A percentile compares a stretch with the other conserved stretches of the same genome.
phyloP scores from a whole-genome alignment of 2,888 invertebrate genomes.

The Ormyrus nitidulus region DNA sequence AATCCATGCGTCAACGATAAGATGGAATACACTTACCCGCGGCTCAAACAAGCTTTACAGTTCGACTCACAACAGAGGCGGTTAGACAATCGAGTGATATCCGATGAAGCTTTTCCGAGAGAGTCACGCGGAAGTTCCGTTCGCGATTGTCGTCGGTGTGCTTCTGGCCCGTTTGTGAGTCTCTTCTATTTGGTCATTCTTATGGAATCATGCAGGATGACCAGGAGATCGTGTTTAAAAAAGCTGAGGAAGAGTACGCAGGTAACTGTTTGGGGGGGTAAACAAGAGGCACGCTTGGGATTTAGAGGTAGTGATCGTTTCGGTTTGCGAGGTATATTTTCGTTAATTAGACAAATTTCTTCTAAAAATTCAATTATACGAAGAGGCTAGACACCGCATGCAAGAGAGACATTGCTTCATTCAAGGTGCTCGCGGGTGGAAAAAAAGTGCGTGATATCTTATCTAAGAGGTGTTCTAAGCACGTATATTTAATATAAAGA shows the following conservation, averaged over 20 bases:
- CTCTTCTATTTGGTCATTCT: conserved; percentile 16
- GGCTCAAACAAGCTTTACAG: conserved; percentile 8
- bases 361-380: too few species aligned
- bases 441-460: too few species aligned
- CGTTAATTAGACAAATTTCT: too few species aligned
- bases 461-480: too few species aligned
- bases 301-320: too few species aligned
- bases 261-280: conserved; percentile 23
- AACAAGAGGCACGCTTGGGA: too few species aligned
- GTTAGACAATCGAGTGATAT: conserved; percentile 26
- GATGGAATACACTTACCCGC: conserved; percentile 26
- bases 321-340: too few species aligned
- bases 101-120: neutral
- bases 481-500: too few species aligned
- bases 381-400: too few species aligned
- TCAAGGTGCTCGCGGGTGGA: too few species aligned
- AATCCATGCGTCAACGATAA: conserved; percentile 49
- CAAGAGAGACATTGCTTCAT: too few species aligned
- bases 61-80: neutral
- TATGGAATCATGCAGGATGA: conserved; percentile 44
- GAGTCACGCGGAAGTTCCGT: conserved; percentile 8
- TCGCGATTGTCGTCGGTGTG: neutral
- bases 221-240: conserved; percentile 28
- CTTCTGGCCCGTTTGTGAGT: neutral
- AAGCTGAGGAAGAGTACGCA: conserved; percentile 34